Conservation (phyloP, 2,888 invertebrate genomes). For the Ormyrus pomaceus region DNA sequence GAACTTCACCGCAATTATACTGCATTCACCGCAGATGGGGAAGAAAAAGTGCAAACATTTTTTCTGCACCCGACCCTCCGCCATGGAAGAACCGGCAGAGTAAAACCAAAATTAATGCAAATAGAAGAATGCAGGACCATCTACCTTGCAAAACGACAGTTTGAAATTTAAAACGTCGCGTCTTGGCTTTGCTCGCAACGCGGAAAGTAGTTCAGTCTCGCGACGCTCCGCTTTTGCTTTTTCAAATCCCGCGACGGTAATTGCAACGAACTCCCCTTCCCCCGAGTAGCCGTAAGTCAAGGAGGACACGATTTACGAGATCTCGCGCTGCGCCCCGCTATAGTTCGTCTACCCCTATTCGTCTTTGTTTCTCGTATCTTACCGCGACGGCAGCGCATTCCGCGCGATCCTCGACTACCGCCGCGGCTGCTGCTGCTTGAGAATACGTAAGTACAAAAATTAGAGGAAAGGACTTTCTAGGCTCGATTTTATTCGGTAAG, state of each 20-base stretch:
- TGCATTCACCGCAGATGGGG: too few species aligned
- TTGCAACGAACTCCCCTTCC: slow-evolving; percentile 56
- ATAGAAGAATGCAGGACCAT: too few species aligned
- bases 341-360: slow-evolving; percentile 57
- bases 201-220: slow-evolving; percentile 18
- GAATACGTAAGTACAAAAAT: too few species aligned
- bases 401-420: too few species aligned
- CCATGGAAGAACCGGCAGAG: not conserved
- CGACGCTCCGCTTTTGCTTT: slow-evolving; percentile 45
- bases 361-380: slow-evolving; percentile 31
- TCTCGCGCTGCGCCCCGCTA: slow-evolving; percentile 39
- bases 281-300: slow-evolving; percentile 59
- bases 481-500: too few species aligned
- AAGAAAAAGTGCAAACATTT: not conserved
- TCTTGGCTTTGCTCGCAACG: not conserved
- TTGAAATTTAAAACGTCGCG: slow-evolving; percentile 36
- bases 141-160: not conserved
- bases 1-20: too few species aligned
- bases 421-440: too few species aligned
- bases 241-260: slow-evolving; percentile 63
- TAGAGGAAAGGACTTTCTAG: too few species aligned
- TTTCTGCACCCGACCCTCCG: too few species aligned
- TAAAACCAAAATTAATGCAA: not conserved
- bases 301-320: slow-evolving; percentile 62
- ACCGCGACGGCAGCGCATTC: too few species aligned